Evolutionary conservation across 2,797 vertebrate genomes (phyloP).

Genomic region (Bucorvus abyssinicus): DNA sequence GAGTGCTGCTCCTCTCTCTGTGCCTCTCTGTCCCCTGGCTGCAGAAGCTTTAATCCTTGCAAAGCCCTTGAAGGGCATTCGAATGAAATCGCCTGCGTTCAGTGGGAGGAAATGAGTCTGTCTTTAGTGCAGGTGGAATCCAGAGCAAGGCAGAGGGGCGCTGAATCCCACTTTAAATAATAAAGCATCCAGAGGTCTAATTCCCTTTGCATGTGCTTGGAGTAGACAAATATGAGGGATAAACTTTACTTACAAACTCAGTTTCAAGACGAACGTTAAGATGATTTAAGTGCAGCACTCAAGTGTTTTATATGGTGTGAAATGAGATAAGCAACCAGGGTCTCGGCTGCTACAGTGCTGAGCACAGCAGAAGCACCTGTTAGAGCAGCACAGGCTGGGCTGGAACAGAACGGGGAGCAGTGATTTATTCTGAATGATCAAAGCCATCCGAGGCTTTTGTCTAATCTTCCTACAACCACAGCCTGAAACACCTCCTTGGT

Average conservation of each 20-base stretch:
- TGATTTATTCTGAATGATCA: background rate
- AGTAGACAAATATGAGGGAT: background rate
- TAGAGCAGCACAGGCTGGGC: background rate
- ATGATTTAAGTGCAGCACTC: background rate
- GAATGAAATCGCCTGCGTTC: background rate
- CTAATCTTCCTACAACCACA: background rate
- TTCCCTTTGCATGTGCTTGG: background rate
- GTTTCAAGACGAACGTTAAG: background rate
- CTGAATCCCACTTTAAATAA: background rate
- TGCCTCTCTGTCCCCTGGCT: background rate
- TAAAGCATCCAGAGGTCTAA: rapidly evolving
- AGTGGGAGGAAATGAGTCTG: background rate
- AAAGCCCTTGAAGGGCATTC: background rate
- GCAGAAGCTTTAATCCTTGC: background rate
- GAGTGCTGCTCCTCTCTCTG: background rate
- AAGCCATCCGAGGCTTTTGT: background rate
- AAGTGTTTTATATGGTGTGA: background rate
- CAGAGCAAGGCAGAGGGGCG: background rate
- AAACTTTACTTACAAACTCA: background rate
- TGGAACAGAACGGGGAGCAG: background rate
- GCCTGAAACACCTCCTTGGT: background rate
- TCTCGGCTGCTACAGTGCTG: background rate
- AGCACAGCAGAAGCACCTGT: background rate
- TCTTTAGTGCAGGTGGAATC: background rate
- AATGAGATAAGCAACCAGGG: background rate